phyloP scores from a whole-genome alignment of 1,140 invertebrate species.

The Gryon sp. region DNA sequence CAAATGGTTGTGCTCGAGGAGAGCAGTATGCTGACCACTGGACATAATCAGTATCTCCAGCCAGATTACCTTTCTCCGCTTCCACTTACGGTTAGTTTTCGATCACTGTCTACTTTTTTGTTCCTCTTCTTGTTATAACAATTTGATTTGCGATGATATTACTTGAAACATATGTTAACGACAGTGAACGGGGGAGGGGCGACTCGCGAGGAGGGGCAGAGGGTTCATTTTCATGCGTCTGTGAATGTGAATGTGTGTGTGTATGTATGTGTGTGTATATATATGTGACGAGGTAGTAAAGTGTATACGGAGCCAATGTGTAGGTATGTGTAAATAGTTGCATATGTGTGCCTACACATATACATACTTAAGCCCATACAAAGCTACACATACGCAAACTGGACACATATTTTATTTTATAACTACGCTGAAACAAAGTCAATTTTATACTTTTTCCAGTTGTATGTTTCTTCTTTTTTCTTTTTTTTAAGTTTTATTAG shows the following conservation, averaged over 20 bases:
- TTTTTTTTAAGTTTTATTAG: too few species aligned
- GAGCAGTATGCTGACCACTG: slow-evolving; percentile 92
- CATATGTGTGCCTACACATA: background rate
- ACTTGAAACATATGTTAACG: too few species aligned
- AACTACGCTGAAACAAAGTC: too few species aligned
- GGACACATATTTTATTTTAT: too few species aligned
- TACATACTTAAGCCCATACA: too few species aligned
- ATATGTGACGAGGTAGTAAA: background rate
- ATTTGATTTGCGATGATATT: too few species aligned
- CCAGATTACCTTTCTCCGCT: slow-evolving; percentile 95
- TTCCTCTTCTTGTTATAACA: background rate
- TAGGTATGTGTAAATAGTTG: background rate
- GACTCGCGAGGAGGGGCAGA: too few species aligned
- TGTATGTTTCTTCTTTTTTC: too few species aligned
- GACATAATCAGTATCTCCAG: slow-evolving; percentile 94
- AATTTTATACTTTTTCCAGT: too few species aligned
- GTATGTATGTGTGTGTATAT: background rate
- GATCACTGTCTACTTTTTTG: background rate
- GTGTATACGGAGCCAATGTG: background rate
- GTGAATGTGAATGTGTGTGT: background rate
- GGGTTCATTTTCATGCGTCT: background rate
- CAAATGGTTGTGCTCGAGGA: slow-evolving; percentile 95
- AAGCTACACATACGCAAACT: background rate
- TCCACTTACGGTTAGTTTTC: slow-evolving; percentile 91
- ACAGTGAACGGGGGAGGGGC: too few species aligned